Percentiles rank a stretch among this genome's conserved stretches.
Evolutionary conservation across 2,113 vertebrate species (phyloP).

Genomic region (Malurus elegans): DNA sequence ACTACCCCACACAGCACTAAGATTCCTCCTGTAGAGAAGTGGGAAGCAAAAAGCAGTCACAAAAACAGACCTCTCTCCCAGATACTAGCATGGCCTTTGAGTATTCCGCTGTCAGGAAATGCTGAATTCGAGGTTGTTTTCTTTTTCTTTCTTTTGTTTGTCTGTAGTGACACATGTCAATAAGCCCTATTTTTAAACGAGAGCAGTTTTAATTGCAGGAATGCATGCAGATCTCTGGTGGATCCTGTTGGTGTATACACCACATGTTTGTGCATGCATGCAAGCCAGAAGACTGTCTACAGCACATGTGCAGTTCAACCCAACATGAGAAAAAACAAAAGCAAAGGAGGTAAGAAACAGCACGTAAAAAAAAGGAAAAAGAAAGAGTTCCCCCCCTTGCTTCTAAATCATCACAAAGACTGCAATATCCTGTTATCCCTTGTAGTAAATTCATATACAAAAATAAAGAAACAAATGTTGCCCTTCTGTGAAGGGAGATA

Average conservation of each 20-base stretch:
- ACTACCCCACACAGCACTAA: neutral
- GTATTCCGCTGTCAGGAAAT: neutral
- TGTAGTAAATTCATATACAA: constrained; percentile 14
- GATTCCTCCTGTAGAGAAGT: neutral
- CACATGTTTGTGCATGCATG: neutral
- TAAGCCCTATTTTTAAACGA: neutral
- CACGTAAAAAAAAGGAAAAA: neutral
- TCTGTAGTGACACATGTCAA: neutral
- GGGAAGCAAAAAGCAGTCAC: neutral
- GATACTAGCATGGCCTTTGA: neutral
- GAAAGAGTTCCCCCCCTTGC: neutral
- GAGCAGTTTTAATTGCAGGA: neutral
- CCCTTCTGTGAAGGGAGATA: constrained; percentile 4
- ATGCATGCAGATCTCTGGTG: neutral
- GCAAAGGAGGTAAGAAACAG: constrained; percentile 18
- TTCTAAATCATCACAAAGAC: constrained; percentile 41
- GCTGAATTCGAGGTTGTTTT: neutral
- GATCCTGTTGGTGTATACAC: neutral
- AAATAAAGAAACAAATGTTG: constrained; percentile 53
- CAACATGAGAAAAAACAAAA: constrained; percentile 42
- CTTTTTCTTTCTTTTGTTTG: neutral
- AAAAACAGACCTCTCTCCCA: neutral
- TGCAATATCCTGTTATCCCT: constrained; percentile 63
- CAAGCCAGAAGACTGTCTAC: constrained; percentile 16
- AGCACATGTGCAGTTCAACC: constrained; percentile 30